These are phyloP conservation scores for Tholera decimalis DNA, from an alignment of 2,888 invertebrate species.

Conservation along the genomic window DNA sequence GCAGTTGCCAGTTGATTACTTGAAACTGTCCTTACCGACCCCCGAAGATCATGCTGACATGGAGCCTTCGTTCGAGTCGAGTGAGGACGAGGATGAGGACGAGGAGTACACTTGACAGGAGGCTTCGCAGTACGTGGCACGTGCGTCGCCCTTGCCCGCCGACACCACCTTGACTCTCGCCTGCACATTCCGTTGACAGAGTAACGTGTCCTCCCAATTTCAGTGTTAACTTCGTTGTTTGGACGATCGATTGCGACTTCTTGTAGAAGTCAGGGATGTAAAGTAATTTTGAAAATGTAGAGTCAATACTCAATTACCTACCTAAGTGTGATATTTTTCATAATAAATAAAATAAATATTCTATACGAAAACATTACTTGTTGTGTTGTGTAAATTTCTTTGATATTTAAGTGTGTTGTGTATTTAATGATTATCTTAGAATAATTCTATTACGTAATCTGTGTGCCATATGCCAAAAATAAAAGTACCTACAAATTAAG, in stretches of 20 bases:
- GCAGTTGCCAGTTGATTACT: conserved; percentile 89
- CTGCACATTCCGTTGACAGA: conserved; percentile 80
- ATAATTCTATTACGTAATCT: conserved; percentile 53
- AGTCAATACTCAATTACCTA: conserved; percentile 74
- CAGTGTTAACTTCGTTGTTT: conserved; percentile 69
- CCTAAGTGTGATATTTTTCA: conserved; percentile 77
- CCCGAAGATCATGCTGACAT: conserved; percentile 70
- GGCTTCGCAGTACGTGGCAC: conserved; percentile 81
- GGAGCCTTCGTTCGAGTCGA: conserved; percentile 82
- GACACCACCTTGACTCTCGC: conserved; percentile 66
- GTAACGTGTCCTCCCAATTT: conserved; percentile 68
- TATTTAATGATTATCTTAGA: conserved; percentile 59
- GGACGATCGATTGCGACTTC: conserved; percentile 33
- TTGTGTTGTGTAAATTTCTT: conserved; percentile 58
- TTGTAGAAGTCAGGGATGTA: conserved; percentile 44
- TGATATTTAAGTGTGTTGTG: conserved; percentile 64
- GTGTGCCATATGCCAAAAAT: conserved; percentile 78
- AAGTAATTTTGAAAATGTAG: conserved; percentile 44
- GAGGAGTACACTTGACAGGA: conserved; percentile 86
- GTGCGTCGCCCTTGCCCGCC: conserved; percentile 72
- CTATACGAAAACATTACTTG: conserved; percentile 39
- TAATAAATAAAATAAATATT: conserved; percentile 57
- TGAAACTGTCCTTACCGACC: conserved; percentile 85
- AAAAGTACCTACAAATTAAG: conserved; percentile 65
- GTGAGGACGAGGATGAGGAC: conserved; percentile 82